A percentile compares a stretch with the other conserved stretches of the same genome.
Evolutionary conservation across 2,888 invertebrate species (phyloP).

Genomic region (Drosophila rubida): DNA sequence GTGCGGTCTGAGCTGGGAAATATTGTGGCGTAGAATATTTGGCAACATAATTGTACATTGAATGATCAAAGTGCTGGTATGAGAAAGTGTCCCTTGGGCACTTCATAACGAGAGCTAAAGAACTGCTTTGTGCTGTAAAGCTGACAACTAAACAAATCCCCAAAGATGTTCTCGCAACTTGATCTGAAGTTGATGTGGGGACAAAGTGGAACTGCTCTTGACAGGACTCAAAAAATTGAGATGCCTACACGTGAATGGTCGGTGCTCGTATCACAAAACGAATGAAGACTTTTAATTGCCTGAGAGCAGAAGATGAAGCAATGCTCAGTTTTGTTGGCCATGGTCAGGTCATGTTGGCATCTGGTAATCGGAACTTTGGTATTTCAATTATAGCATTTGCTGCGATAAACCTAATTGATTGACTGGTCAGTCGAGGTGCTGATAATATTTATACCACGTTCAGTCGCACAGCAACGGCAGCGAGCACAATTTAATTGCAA

Average conservation of each 20-base stretch:
- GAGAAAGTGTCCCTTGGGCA: constrained; percentile 1
- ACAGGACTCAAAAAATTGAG: constrained; percentile 51
- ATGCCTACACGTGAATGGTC: constrained; percentile 42
- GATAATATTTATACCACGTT: constrained; percentile 71
- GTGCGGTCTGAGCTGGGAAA: not conserved
- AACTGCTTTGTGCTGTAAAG: not conserved
- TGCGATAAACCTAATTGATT: constrained; percentile 74
- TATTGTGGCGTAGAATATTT: not conserved
- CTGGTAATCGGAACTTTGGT: constrained; percentile 47
- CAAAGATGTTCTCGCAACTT: not conserved
- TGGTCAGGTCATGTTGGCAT: constrained; percentile 31
- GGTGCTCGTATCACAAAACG: constrained; percentile 23
- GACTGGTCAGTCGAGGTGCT: constrained; percentile 61
- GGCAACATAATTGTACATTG: not conserved
- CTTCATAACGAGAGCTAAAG: constrained; percentile 5
- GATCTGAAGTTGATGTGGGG: constrained; percentile 7
- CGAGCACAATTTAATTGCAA: constrained; percentile 70
- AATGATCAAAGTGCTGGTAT: not conserved
- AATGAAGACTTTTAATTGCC: constrained; percentile 21
- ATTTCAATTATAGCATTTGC: constrained; percentile 70
- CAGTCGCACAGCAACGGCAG: constrained; percentile 36
- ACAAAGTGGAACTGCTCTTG: constrained; percentile 7
- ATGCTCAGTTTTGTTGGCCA: constrained; percentile 23
- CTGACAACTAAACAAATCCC: constrained; percentile 5
- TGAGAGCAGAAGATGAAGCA: not conserved